Percentiles rank a stretch among this genome's conserved stretches.
These are phyloP conservation scores for Sipha maydis DNA, from an alignment of 2,888 invertebrate species.

Conservation along the genomic window DNA sequence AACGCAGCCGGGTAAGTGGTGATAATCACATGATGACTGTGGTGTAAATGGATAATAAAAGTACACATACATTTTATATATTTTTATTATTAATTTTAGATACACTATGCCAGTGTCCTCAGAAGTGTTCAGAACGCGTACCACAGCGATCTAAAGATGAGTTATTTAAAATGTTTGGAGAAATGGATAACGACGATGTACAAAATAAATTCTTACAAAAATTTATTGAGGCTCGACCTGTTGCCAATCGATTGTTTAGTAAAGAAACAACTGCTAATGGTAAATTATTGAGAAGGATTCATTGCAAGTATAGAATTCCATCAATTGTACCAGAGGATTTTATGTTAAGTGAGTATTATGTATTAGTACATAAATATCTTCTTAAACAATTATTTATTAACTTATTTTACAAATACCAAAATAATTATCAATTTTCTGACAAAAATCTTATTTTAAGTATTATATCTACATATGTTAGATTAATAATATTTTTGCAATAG, in stretches of 20 bases:
- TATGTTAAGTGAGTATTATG: slow-evolving; percentile 26
- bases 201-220: slow-evolving; percentile 70
- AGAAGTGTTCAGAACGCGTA: slow-evolving; percentile 71
- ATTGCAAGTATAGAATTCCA: slow-evolving; percentile 71
- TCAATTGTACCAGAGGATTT: slow-evolving; percentile 48
- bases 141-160: slow-evolving; percentile 66
- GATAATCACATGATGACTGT: background rate
- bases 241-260: slow-evolving; percentile 66
- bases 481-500: no score
- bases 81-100: slow-evolving; percentile 67
- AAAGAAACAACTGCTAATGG: slow-evolving; percentile 65
- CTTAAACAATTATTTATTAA: no score
- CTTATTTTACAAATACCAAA: no score
- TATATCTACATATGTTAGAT: no score
- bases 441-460: no score
- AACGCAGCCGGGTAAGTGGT: slow-evolving; percentile 37
- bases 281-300: slow-evolving; percentile 68
- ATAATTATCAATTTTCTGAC: background rate
- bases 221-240: slow-evolving; percentile 70
- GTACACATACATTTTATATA: background rate
- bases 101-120: slow-evolving; percentile 71
- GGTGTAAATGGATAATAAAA: background rate
- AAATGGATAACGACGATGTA: slow-evolving; percentile 69
- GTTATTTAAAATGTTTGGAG: slow-evolving; percentile 70
- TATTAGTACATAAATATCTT: background rate